Base-by-base conservation (phyloP, 2,797 vertebrate genomes). In the Decapterus maruadsi region DNA sequence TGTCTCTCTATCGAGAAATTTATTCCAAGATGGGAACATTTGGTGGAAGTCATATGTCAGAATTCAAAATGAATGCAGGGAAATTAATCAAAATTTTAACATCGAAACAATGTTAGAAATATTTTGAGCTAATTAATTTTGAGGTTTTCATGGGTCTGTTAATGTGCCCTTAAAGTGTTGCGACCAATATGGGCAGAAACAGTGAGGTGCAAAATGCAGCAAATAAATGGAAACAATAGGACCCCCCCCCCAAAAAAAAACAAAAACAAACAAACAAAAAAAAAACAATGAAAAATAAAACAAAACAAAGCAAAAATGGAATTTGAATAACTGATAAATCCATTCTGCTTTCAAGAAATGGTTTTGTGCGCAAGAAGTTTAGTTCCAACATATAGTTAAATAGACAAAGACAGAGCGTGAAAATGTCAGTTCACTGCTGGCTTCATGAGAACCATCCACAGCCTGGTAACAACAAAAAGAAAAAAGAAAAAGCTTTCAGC, bases 21-120 rank as follows among this genome's bases (percentile, higher is more conserved):
- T 48, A 43, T 78, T 81, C 77, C 78, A 83, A 74, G 43, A 75
- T 60, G 56, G 75, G 40, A 85, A 78, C 74, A 87, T 81, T 86
- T 90, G 86, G 87, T 17, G 6, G 5, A 75, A 77, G 58, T 72
- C 53, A 80, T 43, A 53, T 67, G 67, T 89, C 85, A 85, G 71
- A 80, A 68, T 57, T 69, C 61, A 61, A 42, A 46, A 29, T 31
- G 29, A 19, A 56, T 48, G 20, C n/a, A 54, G 68, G 20, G 19
- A 78, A 64, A 69, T 73, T 36, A 57, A 77, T 64, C 31, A 65
- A 43, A 46, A 62, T 46, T 63, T 14, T 0, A 66, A 45, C n/a
- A 65, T 59, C 19, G 34, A 66, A 72, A 56, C 36, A 36, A 57
- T 50, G 22, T 58, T 51, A 69, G 55, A 76, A 58, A 71, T 45